Evolutionary conservation across 2,888 invertebrate species (phyloP).

Genomic region (Phortica magna): DNA sequence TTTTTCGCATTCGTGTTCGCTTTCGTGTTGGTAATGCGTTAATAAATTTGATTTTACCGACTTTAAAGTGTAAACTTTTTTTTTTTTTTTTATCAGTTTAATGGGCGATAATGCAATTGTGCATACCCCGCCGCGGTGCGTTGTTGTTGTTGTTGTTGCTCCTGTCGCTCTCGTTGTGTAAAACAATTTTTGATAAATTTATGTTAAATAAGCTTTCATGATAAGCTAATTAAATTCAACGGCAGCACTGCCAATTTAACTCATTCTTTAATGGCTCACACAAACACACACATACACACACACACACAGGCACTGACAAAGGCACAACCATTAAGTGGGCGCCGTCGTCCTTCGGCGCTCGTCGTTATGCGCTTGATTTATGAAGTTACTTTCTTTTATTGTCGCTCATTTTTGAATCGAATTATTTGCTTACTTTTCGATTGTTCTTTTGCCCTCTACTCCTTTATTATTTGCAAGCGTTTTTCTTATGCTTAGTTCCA

Average conservation of each 20-base stretch:
- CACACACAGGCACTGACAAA: too few relatives aligned
- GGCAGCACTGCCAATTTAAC: slow-evolving; percentile 45
- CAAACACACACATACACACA: not conserved
- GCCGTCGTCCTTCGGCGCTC: not conserved
- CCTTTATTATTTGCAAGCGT: too few relatives aligned
- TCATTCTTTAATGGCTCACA: not conserved
- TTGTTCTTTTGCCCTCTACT: too few relatives aligned
- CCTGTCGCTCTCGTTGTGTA: slow-evolving; percentile 58
- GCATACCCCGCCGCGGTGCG: slow-evolving; percentile 37
- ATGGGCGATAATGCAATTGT: slow-evolving; percentile 68
- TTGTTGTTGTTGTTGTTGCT: slow-evolving; percentile 3
- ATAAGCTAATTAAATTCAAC: slow-evolving; percentile 72
- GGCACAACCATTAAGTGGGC: not conserved
- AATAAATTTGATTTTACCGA: slow-evolving; percentile 69
- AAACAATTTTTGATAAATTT: slow-evolving; percentile 71
- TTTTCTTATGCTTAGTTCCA: too few relatives aligned
- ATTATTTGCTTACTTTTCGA: too few relatives aligned
- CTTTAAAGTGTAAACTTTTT: slow-evolving; percentile 71
- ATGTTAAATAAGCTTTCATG: slow-evolving; percentile 72
- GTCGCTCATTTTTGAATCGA: not conserved
- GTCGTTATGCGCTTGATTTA: not conserved
- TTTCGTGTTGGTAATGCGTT: slow-evolving; percentile 55
- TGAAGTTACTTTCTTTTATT: slow-evolving; percentile 3
- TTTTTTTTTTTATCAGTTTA: slow-evolving; percentile 70
- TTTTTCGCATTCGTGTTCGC: too few relatives aligned